These are phyloP conservation scores for Piscicola geometra DNA, from an alignment of 2,888 invertebrate genomes.

Conservation along the genomic window DNA sequence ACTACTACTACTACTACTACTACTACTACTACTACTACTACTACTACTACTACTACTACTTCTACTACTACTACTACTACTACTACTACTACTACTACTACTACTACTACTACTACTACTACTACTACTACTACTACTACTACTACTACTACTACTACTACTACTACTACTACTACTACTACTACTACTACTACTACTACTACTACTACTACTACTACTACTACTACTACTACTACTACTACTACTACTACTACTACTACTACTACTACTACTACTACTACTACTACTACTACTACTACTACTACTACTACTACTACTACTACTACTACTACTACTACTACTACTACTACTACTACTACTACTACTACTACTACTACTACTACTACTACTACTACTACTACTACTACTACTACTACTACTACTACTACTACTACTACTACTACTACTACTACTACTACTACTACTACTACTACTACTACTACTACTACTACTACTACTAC, in stretches of 20 bases:
- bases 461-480: constrained; percentile 15
- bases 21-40: constrained; percentile 24
- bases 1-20: constrained; percentile 11
- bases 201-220: constrained; percentile 1
- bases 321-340: background rate
- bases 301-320: constrained; percentile 3
- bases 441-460: constrained; percentile 3
- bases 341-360: background rate
- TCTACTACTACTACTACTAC: constrained; percentile 7
- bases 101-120: constrained; percentile 24
- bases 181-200: constrained; percentile 30
- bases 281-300: constrained; percentile 3
- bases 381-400: constrained; percentile 12
- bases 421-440: constrained; percentile 23
- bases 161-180: constrained; percentile 24
- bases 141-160: constrained; percentile 22
- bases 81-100: constrained; percentile 22
- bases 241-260: constrained; percentile 3
- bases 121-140: constrained; percentile 22
- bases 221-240: constrained; percentile 3
- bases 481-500: constrained; percentile 15
- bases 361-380: background rate
- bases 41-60: constrained; percentile 20
- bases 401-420: constrained; percentile 17
- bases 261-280: constrained; percentile 2